These are phyloP conservation scores for Hypotaenidia okinawae DNA, from an alignment of 2,797 vertebrate species.

Conservation along the genomic window DNA sequence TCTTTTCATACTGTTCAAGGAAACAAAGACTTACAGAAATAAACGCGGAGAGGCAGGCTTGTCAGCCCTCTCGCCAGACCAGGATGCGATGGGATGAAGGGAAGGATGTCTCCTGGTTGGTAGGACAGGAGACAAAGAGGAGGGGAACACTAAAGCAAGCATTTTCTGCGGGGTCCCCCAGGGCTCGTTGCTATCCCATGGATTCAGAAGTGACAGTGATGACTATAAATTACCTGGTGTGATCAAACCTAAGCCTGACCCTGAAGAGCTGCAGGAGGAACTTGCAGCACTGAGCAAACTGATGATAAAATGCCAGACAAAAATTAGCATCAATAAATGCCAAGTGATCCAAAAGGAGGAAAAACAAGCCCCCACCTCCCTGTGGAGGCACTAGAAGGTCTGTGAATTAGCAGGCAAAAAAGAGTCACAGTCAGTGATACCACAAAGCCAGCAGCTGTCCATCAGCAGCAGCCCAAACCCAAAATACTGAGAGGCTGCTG, in stretches of 20 bases:
- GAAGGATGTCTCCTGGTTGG: neutral
- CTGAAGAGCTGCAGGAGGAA: neutral
- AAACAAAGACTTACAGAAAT: neutral
- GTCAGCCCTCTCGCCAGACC: neutral
- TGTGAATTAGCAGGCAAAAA: neutral
- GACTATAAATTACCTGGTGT: neutral
- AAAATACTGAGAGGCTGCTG: neutral
- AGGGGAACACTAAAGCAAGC: neutral
- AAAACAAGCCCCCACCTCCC: neutral
- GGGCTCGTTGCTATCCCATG: accelerated
- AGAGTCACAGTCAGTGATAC: neutral
- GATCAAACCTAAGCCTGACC: neutral
- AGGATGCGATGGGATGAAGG: neutral
- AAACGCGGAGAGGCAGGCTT: neutral
- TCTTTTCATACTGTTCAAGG: neutral
- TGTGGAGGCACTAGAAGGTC: neutral
- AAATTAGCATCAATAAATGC: slow-evolving; percentile 42
- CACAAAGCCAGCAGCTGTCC: neutral
- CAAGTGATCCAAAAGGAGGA: neutral
- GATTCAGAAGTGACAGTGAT: neutral
- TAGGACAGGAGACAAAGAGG: neutral
- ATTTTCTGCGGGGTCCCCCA: neutral
- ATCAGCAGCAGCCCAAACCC: neutral
- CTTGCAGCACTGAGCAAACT: neutral
- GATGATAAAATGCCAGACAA: neutral